Evolutionary conservation across 2,113 vertebrate genomes (phyloP).

Genomic region (Corydoras sp.): DNA sequence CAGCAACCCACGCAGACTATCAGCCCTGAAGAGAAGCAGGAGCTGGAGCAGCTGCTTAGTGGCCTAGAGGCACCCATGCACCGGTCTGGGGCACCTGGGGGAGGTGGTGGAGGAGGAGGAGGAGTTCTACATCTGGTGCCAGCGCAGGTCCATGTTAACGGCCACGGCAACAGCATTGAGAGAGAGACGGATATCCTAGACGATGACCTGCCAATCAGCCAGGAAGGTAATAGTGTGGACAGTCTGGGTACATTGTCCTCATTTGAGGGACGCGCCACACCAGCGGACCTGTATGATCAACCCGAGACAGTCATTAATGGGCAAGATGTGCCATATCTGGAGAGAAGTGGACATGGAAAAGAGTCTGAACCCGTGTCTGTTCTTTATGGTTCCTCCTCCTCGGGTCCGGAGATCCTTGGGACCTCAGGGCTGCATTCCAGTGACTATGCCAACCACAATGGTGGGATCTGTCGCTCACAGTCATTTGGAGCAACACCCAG

Average conservation of each 20-base stretch:
- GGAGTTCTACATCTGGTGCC: constrained; percentile 80
- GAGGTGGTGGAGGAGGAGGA: constrained; percentile 39
- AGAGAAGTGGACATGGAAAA: constrained; percentile 48
- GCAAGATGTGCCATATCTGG: constrained; percentile 60
- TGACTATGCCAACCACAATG: constrained; percentile 60
- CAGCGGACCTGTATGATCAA: constrained; percentile 68
- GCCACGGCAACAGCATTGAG: constrained; percentile 68
- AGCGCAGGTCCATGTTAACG: constrained; percentile 90
- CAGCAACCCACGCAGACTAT: constrained; percentile 63
- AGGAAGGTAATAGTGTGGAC: constrained; percentile 88
- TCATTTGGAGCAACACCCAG: constrained; percentile 70
- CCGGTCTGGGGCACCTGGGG: constrained; percentile 53
- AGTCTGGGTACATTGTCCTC: constrained; percentile 89
- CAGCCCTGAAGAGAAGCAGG: constrained; percentile 86
- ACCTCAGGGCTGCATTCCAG: constrained; percentile 46
- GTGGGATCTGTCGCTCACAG: constrained; percentile 73
- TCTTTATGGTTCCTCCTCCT: constrained; percentile 67
- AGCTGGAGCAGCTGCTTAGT: constrained; percentile 87
- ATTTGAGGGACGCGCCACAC: constrained; percentile 78
- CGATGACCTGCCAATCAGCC: constrained; percentile 84
- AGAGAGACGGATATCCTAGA: constrained; percentile 96
- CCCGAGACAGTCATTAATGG: constrained; percentile 73
- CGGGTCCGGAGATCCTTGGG: constrained; percentile 64
- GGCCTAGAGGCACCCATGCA: constrained; percentile 81
- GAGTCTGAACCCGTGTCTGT: constrained; percentile 43